Base-by-base conservation (phyloP, 2,113 vertebrate genomes). In the Sus scrofa region DNA sequence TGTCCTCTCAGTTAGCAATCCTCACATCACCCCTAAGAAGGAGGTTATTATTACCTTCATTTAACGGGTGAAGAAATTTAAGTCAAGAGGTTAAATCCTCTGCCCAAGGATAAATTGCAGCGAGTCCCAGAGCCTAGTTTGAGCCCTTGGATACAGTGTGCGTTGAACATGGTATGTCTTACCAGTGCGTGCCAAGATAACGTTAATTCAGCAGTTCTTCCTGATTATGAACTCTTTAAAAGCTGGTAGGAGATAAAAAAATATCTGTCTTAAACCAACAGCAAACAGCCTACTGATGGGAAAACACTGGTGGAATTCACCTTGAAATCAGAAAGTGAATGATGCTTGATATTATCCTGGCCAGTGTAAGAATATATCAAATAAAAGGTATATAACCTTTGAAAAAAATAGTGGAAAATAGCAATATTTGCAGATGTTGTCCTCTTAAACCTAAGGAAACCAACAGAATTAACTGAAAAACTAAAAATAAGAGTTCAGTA, bases 401-500 rank as follows among this genome's bases (percentile, higher is more conserved):
- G 39, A 18, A 11, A 52, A 62, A 84, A 67, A 56, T 56, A 70
- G 24, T 44, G 6, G 67, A 58, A 93, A 70, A 39, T 44, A 78
- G 24, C 32, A 83, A 11, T 94, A 56, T 75, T 70, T 92, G 67
- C 52, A 68, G 39, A n/a, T 88, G 3, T 87, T 56, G 68, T 8
- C 34, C 16, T 92, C 24, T 83, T 96, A 95, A 94, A 88, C 30
- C 30, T 95, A 95, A 30, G 75, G 92, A 93, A 96, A 70, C 37
- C 34, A 94, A 34, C 22, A 63, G 60, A 87, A 26, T 79, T 52
- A 70, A 44, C 13, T 79, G 54, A 90, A 92, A 62, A 83, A 27
- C 56, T 90, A 15, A 85, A 89, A 77, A 12, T 37, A 73, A 63
- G 30, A 71, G 15, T 71, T 84, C 11, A 18, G 0, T 44, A 77